Evolutionary conservation across 2,113 vertebrate genomes (phyloP).

Genomic region (Todiramphus saurophagus): DNA sequence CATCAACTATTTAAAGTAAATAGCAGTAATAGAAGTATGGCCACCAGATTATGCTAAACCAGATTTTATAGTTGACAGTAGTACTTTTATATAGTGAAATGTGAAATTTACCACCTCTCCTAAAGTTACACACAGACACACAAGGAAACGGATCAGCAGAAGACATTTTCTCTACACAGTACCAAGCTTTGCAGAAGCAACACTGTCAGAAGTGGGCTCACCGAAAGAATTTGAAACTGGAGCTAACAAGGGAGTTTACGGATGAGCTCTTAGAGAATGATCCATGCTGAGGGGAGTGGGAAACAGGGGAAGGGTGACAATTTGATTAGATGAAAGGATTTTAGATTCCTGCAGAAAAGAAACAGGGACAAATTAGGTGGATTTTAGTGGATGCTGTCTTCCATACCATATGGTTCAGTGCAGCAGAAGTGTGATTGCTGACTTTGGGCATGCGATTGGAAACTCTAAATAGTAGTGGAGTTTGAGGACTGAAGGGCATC

Average conservation of each 20-base stretch:
- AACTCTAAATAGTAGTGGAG: not conserved
- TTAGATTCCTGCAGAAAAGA: not conserved
- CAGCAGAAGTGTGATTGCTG: not conserved
- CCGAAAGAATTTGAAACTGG: not conserved
- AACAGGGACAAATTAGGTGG: not conserved
- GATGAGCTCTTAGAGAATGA: not conserved
- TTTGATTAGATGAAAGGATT: not conserved
- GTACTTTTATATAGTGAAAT: not conserved
- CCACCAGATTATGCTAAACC: not conserved
- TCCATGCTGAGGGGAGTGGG: not conserved
- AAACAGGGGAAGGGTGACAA: not conserved
- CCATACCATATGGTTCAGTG: not conserved
- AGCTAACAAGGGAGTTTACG: not conserved
- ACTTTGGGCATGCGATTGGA: not conserved
- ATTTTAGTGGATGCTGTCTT: not conserved
- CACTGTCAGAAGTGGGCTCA: not conserved
- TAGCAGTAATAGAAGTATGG: not conserved
- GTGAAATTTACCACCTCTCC: not conserved
- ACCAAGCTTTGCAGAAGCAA: not conserved
- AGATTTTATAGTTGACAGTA: not conserved
- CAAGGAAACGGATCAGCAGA: not conserved
- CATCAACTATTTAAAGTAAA: not conserved
- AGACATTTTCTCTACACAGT: not conserved
- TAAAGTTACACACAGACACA: not conserved
- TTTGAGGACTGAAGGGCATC: not conserved